These are phyloP conservation scores for Sminthurinus signatus DNA, from an alignment of 1,140 invertebrate genomes.

Conservation along the genomic window DNA sequence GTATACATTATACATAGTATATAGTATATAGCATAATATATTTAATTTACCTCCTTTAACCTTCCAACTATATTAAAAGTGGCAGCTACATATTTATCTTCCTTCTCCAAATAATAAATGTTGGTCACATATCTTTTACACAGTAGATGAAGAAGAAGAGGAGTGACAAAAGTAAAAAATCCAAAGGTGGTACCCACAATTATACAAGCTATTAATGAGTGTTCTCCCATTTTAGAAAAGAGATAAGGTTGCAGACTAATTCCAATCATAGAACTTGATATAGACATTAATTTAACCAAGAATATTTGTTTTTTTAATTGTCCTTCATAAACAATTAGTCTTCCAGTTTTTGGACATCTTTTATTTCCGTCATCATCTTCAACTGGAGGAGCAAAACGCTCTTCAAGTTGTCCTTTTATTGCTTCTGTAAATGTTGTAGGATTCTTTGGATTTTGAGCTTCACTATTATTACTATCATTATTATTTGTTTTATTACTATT, in stretches of 20 bases:
- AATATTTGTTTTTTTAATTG: conserved; percentile 59
- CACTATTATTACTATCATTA: too few relatives aligned
- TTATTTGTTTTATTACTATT: too few relatives aligned
- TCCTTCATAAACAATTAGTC: conserved; percentile 55
- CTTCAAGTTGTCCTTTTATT: neutral
- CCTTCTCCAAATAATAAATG: conserved; percentile 56
- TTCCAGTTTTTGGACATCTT: neutral
- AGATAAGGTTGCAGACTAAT: conserved; percentile 66
- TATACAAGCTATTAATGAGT: conserved; percentile 52
- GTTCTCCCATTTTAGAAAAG: conserved; percentile 53
- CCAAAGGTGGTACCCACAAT: conserved; percentile 59
- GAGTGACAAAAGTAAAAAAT: conserved; percentile 74
- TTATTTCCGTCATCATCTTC: neutral
- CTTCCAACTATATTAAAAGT: conserved; percentile 60
- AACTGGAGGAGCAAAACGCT: neutral
- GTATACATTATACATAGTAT: conserved; percentile 21
- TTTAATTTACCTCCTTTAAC: conserved; percentile 53
- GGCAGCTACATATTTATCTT: conserved; percentile 61
- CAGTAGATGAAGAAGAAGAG: conserved; percentile 70
- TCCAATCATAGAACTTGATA: conserved; percentile 63
- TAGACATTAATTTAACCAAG: conserved; percentile 70
- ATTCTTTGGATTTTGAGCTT: too few relatives aligned
- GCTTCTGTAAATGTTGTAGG: neutral
- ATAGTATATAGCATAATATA: neutral
- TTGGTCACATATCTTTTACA: conserved; percentile 78